Conservation (phyloP, 2,113 vertebrate genomes). For the Nettapus auritus region DNA sequence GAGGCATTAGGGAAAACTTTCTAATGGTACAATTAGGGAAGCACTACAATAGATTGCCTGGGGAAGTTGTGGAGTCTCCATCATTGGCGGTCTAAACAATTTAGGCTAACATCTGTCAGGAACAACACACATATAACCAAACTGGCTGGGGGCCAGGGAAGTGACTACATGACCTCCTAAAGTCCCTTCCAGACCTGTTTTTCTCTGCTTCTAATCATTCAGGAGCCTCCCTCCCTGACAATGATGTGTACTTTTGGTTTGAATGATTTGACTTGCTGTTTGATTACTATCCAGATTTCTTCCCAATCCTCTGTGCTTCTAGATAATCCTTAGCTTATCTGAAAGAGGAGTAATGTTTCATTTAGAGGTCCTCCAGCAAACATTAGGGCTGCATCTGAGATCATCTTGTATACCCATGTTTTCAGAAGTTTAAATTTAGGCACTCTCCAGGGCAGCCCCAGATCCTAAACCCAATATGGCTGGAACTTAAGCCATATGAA, state of each 20-base stretch:
- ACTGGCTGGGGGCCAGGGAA: slow-evolving; percentile 56
- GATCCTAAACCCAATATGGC: neutral
- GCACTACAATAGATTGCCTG: slow-evolving; percentile 55
- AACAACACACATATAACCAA: slow-evolving; percentile 11
- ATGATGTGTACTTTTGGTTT: neutral
- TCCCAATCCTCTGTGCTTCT: neutral
- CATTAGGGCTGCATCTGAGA: neutral
- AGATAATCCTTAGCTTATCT: neutral
- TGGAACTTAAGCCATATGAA: neutral
- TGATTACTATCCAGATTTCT: neutral
- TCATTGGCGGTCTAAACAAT: slow-evolving; percentile 21
- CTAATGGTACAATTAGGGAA: slow-evolving; percentile 65
- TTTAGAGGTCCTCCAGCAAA: neutral
- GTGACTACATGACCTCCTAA: slow-evolving; percentile 50
- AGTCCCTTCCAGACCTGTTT: slow-evolving; percentile 40
- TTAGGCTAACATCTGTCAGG: slow-evolving; percentile 57
- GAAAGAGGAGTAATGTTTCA: neutral
- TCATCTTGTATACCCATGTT: neutral
- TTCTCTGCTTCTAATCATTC: slow-evolving; percentile 35
- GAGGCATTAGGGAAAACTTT: slow-evolving; percentile 68
- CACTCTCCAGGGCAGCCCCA: neutral
- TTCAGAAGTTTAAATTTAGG: neutral
- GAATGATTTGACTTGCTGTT: neutral
- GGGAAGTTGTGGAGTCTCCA: slow-evolving; percentile 50
- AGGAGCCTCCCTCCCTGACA: neutral